Conservation (phyloP, 2,113 vertebrate species). For the Setophaga coronata region DNA sequence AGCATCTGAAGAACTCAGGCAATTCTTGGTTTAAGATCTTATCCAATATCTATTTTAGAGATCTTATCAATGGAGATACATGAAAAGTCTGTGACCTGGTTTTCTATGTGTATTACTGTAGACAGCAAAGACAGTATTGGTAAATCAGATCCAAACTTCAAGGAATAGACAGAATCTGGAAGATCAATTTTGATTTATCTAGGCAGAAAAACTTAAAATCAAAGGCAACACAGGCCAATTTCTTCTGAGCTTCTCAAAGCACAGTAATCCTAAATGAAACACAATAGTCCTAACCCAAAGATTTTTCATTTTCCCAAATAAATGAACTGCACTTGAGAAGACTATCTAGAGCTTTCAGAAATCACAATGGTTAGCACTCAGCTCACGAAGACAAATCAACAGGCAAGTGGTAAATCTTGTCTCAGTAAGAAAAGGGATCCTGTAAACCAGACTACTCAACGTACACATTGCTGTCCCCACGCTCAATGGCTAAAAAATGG, state of each 20-base stretch:
- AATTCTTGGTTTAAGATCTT: not conserved
- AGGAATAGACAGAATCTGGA: not conserved
- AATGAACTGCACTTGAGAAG: not conserved
- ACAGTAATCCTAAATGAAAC: not conserved
- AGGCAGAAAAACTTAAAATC: not conserved
- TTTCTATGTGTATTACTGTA: not conserved
- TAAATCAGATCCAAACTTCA: not conserved
- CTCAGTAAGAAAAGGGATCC: not conserved
- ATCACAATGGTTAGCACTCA: not conserved
- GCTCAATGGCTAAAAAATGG: not conserved
- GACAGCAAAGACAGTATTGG: not conserved
- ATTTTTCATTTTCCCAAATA: not conserved
- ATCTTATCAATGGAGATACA: not conserved
- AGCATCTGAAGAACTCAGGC: not conserved
- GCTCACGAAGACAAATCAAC: not conserved
- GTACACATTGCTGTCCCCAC: not conserved
- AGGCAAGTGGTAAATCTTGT: not conserved
- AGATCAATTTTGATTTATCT: not conserved
- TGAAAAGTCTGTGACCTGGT: not conserved
- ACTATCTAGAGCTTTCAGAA: not conserved
- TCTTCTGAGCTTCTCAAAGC: not conserved
- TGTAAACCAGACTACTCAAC: not conserved
- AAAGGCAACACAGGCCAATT: not conserved
- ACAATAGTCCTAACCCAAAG: not conserved
- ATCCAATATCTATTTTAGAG: not conserved